Evolutionary conservation across 2,888 invertebrate genomes (phyloP).

Genomic region (Ceriagrion tenellum): DNA sequence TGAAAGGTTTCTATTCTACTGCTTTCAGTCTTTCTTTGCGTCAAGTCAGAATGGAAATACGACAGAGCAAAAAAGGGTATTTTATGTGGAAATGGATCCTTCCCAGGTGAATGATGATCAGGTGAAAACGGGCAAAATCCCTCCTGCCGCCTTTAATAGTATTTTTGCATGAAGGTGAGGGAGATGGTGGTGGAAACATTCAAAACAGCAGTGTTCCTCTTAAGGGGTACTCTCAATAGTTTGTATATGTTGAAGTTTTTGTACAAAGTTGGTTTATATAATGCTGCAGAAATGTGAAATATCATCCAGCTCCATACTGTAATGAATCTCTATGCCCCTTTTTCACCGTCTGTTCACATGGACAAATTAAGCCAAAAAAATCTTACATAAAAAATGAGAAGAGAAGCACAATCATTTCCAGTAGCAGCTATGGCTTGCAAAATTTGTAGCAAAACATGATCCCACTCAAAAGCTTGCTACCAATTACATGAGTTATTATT

Average conservation of each 20-base stretch:
- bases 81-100: constrained; percentile 64
- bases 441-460: constrained; percentile 60
- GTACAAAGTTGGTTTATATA: constrained; percentile 68
- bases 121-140: constrained; percentile 58
- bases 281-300: constrained; percentile 65
- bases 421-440: constrained; percentile 67
- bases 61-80: constrained; percentile 62
- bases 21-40: constrained; percentile 68
- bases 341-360: constrained; percentile 67
- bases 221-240: constrained; percentile 68
- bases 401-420: constrained; percentile 64
- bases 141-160: constrained; percentile 64
- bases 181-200: constrained; percentile 66
- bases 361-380: constrained; percentile 59
- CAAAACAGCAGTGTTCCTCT: constrained; percentile 65
- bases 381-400: constrained; percentile 56
- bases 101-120: constrained; percentile 55
- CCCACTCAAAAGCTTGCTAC: constrained; percentile 66
- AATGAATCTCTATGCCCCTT: constrained; percentile 67
- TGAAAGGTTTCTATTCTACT: constrained; percentile 68
- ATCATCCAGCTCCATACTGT: constrained; percentile 56
- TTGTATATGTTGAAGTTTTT: constrained; percentile 69
- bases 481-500: constrained; percentile 61
- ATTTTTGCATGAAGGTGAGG: constrained; percentile 54
- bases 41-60: constrained; percentile 67